phyloP scores from a whole-genome alignment of 1,140 invertebrate genomes.

The Cyrtorhinus lividipennis region DNA sequence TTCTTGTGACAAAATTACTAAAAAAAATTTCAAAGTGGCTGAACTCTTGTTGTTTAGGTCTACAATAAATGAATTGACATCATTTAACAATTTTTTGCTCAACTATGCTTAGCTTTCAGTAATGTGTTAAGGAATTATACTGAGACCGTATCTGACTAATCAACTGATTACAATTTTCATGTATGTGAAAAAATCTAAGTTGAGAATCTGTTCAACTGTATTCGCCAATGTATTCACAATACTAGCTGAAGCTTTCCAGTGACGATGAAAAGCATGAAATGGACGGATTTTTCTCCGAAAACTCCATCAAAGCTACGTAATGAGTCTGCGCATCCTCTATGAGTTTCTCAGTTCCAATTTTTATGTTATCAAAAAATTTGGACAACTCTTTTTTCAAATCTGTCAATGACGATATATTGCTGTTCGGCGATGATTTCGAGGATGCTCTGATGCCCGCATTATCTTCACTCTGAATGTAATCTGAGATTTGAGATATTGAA shows the following conservation, averaged over 20 bases:
- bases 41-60: too few relatives aligned
- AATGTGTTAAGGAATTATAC: background rate
- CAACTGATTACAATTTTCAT: background rate
- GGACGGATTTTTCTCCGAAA: background rate
- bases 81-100: too few relatives aligned
- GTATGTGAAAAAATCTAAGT: background rate
- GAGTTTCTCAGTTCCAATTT: background rate
- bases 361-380: background rate
- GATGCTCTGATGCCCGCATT: too few relatives aligned
- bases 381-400: background rate
- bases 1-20: too few relatives aligned
- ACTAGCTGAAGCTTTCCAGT: background rate
- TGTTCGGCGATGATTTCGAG: too few relatives aligned
- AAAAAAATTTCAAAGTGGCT: too few relatives aligned
- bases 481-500: too few relatives aligned
- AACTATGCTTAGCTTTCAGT: background rate
- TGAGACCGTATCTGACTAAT: background rate
- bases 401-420: slow-evolving; percentile 1
- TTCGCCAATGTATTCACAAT: background rate
- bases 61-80: too few relatives aligned
- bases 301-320: background rate
- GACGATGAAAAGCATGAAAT: background rate
- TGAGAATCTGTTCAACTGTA: background rate
- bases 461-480: too few relatives aligned
- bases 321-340: background rate